Evolutionary conservation across 2,797 vertebrate genomes (phyloP).

Genomic region (Podarcis siculus): DNA sequence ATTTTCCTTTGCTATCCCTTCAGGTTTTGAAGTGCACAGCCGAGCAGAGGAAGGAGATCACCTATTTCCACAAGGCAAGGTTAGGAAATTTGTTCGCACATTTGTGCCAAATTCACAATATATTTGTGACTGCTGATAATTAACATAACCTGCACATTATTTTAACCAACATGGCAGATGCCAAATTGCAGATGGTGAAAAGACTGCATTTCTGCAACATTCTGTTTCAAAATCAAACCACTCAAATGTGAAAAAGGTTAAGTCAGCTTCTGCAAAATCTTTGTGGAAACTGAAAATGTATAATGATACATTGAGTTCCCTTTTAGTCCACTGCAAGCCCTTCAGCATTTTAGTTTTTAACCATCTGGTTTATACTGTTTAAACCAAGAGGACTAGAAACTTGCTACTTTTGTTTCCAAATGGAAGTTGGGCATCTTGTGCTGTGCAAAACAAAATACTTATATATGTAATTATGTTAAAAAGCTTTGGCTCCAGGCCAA

Average conservation of each 20-base stretch:
- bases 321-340: neutral
- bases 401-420: neutral
- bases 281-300: neutral
- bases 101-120: neutral
- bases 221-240: neutral
- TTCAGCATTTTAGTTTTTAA: neutral
- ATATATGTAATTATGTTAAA: neutral
- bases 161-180: neutral
- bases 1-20: neutral
- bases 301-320: neutral
- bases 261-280: neutral
- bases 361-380: neutral
- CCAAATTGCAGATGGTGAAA: conserved; percentile 2
- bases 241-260: neutral
- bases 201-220: neutral
- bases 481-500: neutral
- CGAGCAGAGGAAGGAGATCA: neutral
- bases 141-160: neutral
- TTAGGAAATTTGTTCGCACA: neutral
- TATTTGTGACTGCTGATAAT: neutral
- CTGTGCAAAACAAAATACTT: neutral
- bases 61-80: neutral
- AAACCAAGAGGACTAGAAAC: neutral
- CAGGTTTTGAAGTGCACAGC: neutral
- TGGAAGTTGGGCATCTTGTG: neutral